These are phyloP conservation scores for Menura novaehollandiae DNA, from an alignment of 2,113 vertebrate species.

Conservation along the genomic window DNA sequence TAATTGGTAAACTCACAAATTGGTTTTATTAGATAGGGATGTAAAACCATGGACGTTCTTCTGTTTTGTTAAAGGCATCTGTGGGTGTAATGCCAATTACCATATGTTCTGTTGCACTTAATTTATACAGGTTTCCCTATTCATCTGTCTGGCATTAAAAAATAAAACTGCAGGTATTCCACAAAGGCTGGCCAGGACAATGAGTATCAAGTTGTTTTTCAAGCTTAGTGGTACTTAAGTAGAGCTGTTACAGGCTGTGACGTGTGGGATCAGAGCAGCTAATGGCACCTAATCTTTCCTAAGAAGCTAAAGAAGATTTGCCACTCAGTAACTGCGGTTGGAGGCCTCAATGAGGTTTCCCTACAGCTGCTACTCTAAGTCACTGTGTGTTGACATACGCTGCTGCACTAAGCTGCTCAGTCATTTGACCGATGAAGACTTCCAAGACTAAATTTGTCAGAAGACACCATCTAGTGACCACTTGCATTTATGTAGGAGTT, in stretches of 20 bases:
- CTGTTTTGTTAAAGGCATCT: not conserved
- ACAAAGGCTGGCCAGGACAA: not conserved
- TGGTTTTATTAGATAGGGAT: not conserved
- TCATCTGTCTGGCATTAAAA: not conserved
- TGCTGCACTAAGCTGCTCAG: not conserved
- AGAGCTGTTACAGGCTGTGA: not conserved
- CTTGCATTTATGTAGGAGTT: not conserved
- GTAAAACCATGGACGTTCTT: not conserved
- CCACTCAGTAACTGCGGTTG: not conserved
- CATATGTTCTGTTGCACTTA: not conserved
- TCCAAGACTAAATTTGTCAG: not conserved
- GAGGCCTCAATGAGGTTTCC: not conserved
- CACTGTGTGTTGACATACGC: not conserved
- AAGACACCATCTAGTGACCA: constrained; percentile 53
- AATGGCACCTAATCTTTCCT: not conserved
- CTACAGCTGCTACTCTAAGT: not conserved
- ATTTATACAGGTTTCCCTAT: not conserved
- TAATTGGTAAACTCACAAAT: not conserved
- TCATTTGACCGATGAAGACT: not conserved
- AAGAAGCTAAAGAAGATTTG: not conserved
- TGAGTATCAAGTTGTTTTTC: not conserved
- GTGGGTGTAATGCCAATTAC: not conserved
- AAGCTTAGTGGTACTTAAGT: not conserved
- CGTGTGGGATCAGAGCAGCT: not conserved
- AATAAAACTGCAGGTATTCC: not conserved